Evolutionary conservation across 2,888 invertebrate genomes (phyloP).

Genomic region (Patella depressa): DNA sequence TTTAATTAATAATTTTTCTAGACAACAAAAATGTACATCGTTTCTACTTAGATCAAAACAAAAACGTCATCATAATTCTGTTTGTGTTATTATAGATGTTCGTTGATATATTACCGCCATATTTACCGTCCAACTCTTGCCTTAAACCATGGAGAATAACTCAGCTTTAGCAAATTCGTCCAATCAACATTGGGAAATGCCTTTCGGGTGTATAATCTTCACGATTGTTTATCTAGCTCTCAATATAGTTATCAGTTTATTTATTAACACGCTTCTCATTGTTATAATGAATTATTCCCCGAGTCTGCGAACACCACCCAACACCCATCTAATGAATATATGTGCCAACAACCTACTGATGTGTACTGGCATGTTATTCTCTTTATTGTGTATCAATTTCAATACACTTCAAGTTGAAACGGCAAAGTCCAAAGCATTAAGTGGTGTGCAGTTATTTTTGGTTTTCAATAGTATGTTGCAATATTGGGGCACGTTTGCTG

Average conservation of each 20-base stretch:
- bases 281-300: constrained; percentile 60
- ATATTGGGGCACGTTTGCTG: constrained; percentile 63
- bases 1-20: too few relatives aligned
- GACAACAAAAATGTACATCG: too few relatives aligned
- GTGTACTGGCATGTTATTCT: constrained; percentile 53
- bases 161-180: background rate
- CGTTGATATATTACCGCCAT: too few relatives aligned
- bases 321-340: constrained; percentile 65
- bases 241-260: constrained; percentile 30
- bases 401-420: constrained; percentile 26
- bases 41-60: too few relatives aligned
- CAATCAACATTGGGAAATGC: constrained; percentile 11
- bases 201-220: constrained; percentile 18
- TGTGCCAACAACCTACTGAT: constrained; percentile 61
- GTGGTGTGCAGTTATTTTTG: constrained; percentile 60
- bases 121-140: too few relatives aligned
- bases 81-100: too few relatives aligned
- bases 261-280: constrained; percentile 49
- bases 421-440: constrained; percentile 40
- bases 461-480: constrained; percentile 56
- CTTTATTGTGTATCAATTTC: constrained; percentile 46
- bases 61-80: too few relatives aligned
- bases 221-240: constrained; percentile 23
- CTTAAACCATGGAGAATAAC: background rate
- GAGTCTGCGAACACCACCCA: constrained; percentile 65